phyloP scores from a whole-genome alignment of 2,888 invertebrate genomes.

The Mimachlamys varia region DNA sequence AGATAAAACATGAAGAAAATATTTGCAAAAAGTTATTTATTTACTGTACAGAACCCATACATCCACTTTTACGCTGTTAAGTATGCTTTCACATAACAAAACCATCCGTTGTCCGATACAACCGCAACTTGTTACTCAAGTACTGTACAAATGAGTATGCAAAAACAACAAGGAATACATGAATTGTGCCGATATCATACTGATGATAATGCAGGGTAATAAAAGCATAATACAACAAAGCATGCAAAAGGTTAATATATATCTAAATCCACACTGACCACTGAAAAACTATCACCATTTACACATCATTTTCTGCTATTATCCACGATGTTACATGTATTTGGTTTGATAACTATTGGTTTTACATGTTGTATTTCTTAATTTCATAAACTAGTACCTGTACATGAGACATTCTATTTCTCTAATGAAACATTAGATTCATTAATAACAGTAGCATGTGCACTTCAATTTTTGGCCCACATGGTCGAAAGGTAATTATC shows the following conservation, averaged over 20 bases:
- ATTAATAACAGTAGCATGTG: not conserved
- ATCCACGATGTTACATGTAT: not conserved
- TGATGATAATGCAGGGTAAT: slow-evolving; percentile 1
- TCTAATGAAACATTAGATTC: not conserved
- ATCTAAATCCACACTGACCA: not conserved
- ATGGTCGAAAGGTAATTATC: not conserved
- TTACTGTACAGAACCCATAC: slow-evolving; percentile 22
- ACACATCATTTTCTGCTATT: not conserved
- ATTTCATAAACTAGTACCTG: not conserved
- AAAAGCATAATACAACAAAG: slow-evolving; percentile 26
- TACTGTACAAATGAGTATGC: slow-evolving; percentile 8
- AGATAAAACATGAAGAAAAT: not conserved
- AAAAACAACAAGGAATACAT: slow-evolving; percentile 19
- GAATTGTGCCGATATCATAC: slow-evolving; percentile 20
- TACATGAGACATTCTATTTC: not conserved
- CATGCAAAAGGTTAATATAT: slow-evolving; percentile 21
- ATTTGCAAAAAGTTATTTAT: slow-evolving; percentile 23
- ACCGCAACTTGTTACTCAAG: slow-evolving; percentile 18
- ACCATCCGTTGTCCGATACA: slow-evolving; percentile 13
- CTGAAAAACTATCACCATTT: slow-evolving; percentile 12
- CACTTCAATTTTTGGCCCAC: not conserved
- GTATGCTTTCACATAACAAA: slow-evolving; percentile 9
- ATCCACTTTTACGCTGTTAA: not conserved
- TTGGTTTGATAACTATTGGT: not conserved
- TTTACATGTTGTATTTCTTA: no score